phyloP scores from a whole-genome alignment of 2,888 invertebrate species.

The Agrilus biguttatus region DNA sequence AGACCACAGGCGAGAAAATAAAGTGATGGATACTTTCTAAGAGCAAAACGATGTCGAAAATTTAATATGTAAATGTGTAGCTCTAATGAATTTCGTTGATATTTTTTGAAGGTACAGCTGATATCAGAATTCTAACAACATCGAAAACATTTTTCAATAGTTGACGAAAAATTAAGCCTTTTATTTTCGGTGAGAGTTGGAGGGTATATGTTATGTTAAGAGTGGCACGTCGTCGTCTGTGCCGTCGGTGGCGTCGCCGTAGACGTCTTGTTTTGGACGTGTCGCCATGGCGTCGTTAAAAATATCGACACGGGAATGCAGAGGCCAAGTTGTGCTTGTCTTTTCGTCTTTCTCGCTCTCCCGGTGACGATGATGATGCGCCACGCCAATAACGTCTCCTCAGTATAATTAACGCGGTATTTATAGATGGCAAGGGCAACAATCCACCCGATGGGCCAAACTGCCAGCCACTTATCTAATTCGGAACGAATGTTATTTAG shows the following conservation, averaged over 20 bases:
- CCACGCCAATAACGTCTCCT: slow-evolving; percentile 27
- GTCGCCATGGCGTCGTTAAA: slow-evolving; percentile 25
- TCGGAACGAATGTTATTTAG: too few relatives aligned
- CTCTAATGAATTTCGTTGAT: too few relatives aligned
- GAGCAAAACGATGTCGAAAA: too few relatives aligned
- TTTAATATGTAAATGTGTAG: too few relatives aligned
- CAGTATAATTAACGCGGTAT: slow-evolving; percentile 32
- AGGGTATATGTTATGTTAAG: neutral
- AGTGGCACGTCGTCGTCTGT: slow-evolving; percentile 2
- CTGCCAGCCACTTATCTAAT: too few relatives aligned
- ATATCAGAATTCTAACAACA: too few relatives aligned
- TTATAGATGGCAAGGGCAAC: slow-evolving; percentile 31
- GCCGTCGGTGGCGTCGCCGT: slow-evolving; percentile 4
- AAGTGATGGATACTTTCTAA: too few relatives aligned
- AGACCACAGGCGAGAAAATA: too few relatives aligned
- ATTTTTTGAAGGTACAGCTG: too few relatives aligned
- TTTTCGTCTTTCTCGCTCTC: neutral
- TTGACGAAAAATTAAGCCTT: too few relatives aligned
- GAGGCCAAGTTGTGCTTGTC: slow-evolving; percentile 8
- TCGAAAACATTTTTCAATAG: too few relatives aligned
- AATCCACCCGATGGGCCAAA: slow-evolving; percentile 15
- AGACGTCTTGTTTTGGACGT: slow-evolving; percentile 11
- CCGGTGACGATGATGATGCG: slow-evolving; percentile 10
- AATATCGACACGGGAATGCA: slow-evolving; percentile 33
- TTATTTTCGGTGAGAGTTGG: too few relatives aligned